phyloP scores from a whole-genome alignment of 2,797 vertebrate genomes.

The Mormyrops attenuatus region DNA sequence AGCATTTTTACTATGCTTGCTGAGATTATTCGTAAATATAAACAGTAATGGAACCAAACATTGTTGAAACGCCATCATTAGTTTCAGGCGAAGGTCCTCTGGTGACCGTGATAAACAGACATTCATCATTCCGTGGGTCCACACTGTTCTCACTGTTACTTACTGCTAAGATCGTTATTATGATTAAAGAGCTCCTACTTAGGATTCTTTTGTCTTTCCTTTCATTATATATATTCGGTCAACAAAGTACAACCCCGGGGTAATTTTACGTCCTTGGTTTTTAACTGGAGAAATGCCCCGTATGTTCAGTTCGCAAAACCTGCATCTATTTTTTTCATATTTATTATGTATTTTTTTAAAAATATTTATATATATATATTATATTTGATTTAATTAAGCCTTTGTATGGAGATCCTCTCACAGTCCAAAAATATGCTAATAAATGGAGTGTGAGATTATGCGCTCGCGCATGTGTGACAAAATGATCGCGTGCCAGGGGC shows the following conservation, averaged over 20 bases:
- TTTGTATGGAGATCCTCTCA: not conserved
- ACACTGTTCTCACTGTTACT: constrained; percentile 29
- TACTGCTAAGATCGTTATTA: constrained; percentile 30
- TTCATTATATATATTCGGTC: constrained; percentile 30
- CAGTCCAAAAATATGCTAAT: not conserved
- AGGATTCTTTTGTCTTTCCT: constrained; percentile 46
- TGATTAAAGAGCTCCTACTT: constrained; percentile 42
- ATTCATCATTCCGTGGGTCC: constrained; percentile 64
- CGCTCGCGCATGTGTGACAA: not conserved
- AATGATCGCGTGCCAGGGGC: not conserved
- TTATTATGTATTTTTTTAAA: not conserved
- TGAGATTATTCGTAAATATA: constrained; percentile 63
- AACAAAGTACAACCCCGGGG: constrained; percentile 46
- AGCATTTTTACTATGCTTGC: constrained; percentile 60
- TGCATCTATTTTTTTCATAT: not conserved
- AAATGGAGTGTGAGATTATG: not conserved
- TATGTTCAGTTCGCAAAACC: constrained; percentile 35
- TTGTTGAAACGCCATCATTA: constrained; percentile 34
- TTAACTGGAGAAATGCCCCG: constrained; percentile 43
- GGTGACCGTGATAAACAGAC: constrained; percentile 52
- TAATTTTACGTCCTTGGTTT: constrained; percentile 36
- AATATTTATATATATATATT: not conserved
- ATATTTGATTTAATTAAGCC: not conserved
- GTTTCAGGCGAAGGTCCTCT: constrained; percentile 48
- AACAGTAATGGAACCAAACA: constrained; percentile 64